Evolutionary conservation across 2,797 vertebrate genomes (phyloP).

Genomic region (Betta splendens): DNA sequence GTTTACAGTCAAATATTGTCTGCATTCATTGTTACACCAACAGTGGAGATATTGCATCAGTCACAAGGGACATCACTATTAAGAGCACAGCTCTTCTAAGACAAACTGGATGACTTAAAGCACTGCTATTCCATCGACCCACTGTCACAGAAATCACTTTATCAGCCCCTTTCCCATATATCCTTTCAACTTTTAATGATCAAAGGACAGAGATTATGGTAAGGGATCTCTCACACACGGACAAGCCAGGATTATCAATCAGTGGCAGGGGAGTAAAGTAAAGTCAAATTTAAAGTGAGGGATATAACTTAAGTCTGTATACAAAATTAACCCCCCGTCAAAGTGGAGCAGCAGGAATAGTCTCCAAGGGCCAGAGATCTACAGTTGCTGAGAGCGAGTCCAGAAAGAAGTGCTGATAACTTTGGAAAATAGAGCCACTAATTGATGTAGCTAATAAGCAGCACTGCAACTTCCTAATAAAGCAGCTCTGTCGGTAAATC

Average conservation of each 20-base stretch:
- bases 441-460: slow-evolving; percentile 63
- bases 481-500: slow-evolving; percentile 45
- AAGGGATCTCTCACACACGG: slow-evolving; percentile 74
- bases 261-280: slow-evolving; percentile 65
- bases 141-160: slow-evolving; percentile 82
- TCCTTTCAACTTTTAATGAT: slow-evolving; percentile 83
- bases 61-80: slow-evolving; percentile 83
- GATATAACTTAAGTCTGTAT: slow-evolving; percentile 73
- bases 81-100: slow-evolving; percentile 80
- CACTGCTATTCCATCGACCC: slow-evolving; percentile 75
- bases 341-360: slow-evolving; percentile 58
- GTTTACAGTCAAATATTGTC: slow-evolving; percentile 75
- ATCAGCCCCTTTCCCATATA: slow-evolving; percentile 80
- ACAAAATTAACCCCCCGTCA: slow-evolving; percentile 76
- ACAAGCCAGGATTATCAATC: slow-evolving; percentile 79
- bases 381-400: slow-evolving; percentile 53
- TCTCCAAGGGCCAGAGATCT: slow-evolving; percentile 60
- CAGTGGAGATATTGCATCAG: slow-evolving; percentile 82
- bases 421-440: slow-evolving; percentile 60
- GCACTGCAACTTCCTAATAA: slow-evolving; percentile 19
- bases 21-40: slow-evolving; percentile 79
- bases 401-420: slow-evolving; percentile 62
- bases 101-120: slow-evolving; percentile 84
- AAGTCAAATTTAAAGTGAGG: slow-evolving; percentile 76
- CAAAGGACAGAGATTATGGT: slow-evolving; percentile 81